Base-by-base conservation (phyloP, 2,113 vertebrate species). In the Aegithalos caudatus region DNA sequence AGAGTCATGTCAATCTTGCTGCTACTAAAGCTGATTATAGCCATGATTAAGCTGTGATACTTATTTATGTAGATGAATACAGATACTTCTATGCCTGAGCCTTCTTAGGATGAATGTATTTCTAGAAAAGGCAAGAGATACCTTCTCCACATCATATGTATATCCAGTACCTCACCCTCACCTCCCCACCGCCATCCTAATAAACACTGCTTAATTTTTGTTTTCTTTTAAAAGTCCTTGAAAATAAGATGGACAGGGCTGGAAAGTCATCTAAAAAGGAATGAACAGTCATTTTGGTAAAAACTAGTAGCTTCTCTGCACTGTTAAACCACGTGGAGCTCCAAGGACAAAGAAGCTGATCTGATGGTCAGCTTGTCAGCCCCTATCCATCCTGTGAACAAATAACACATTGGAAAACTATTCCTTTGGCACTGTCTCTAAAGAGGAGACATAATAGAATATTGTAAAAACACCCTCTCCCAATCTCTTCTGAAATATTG, bases 331-430 rank as follows among this genome's bases (percentile, higher is more conserved):
- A 92, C 95, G 93, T 94, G 93, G 92, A 93, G 87, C 40, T 96
- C 92, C 93, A 96, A 96, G 95, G 96, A 96, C 95, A 97, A 97
- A 96, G 87, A 92, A 93, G 64, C 79, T 9, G 6, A 93, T 95
- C 74, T 92, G 94, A 95, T 93, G 93, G 94, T 90, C 31, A n/a
- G 71, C 56, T 86, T 96, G 92, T 95, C 96, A 96, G 90, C 40
- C 62, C 64, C 92, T 81, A 95, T 92, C 93, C 60, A 93, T 96
- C 94, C 94, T 90, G 67, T 51, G 93, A 91, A 95, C 70, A 96
- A 97, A 96, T 88, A 93, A 81, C 93, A 81, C 93, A 77, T 86
- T 3, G 11, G 71, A 62, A 92, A 94, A 82, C 84, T 51, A 74
- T 88, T 95, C 67, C 79, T 96, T 86, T 95, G 79, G 67, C 58